These are phyloP conservation scores for Aspidiotus destructor DNA, from an alignment of 2,888 invertebrate genomes.

Conservation along the genomic window DNA sequence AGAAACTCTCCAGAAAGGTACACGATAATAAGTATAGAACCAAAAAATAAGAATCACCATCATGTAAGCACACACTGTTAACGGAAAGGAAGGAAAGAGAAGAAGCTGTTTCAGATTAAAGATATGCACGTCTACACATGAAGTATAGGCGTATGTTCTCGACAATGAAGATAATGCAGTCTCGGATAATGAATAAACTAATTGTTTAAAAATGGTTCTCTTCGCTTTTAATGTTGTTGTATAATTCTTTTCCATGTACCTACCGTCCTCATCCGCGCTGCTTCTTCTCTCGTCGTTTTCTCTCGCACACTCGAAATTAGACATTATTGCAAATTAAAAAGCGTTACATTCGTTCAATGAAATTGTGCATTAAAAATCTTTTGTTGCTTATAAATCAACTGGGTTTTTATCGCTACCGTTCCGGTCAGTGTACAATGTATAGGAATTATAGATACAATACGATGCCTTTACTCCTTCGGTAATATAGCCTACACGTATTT, in stretches of 20 bases:
- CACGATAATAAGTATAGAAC: too few species aligned
- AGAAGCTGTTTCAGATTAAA: not conserved
- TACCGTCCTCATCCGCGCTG: not conserved
- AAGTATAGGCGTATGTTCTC: too few species aligned
- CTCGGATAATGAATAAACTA: too few species aligned
- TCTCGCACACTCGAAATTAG: not conserved
- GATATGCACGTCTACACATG: too few species aligned
- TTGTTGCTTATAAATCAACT: conserved; percentile 5
- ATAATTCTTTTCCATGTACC: not conserved
- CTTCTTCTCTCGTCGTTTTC: not conserved
- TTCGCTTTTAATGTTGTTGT: not conserved
- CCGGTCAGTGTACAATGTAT: not conserved
- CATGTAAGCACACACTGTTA: too few species aligned
- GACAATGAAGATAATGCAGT: too few species aligned
- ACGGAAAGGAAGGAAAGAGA: not conserved
- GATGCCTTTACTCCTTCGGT: too few species aligned
- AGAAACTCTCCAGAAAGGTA: too few species aligned
- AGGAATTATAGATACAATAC: too few species aligned
- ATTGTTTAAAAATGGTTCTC: too few species aligned
- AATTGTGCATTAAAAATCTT: conserved; percentile 10
- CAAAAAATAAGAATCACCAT: too few species aligned
- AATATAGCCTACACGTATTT: too few species aligned
- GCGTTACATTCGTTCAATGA: conserved; percentile 19
- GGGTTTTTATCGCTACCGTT: not conserved
- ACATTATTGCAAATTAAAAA: conserved; percentile 21